These are phyloP conservation scores for Acestrorhynchus altus DNA, from an alignment of 2,797 vertebrate genomes.

Conservation along the genomic window DNA sequence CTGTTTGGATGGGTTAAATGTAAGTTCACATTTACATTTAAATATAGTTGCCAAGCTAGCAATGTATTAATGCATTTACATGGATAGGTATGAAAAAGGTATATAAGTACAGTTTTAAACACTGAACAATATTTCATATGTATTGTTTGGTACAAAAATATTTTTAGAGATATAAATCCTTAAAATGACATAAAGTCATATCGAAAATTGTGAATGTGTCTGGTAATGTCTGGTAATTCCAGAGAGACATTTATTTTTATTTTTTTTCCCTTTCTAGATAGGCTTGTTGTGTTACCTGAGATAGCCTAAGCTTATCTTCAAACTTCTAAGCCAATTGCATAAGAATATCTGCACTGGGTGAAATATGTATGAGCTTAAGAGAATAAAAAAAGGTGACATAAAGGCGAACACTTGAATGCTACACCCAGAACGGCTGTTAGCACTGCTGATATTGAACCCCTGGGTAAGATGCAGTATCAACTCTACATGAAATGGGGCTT, in stretches of 20 bases:
- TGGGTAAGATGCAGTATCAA: slow-evolving; percentile 3
- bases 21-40: too few species aligned
- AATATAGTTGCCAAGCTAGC: too few species aligned
- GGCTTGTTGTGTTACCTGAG: neutral
- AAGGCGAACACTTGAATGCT: neutral
- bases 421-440: slow-evolving; percentile 16
- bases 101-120: neutral
- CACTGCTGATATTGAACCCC: slow-evolving; percentile 10
- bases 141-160: neutral
- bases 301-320: neutral
- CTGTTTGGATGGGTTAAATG: too few species aligned
- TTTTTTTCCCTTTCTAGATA: neutral
- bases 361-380: slow-evolving; percentile 2
- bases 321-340: neutral
- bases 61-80: too few species aligned
- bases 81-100: neutral
- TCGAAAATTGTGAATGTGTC: neutral
- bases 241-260: too few species aligned
- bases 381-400: neutral
- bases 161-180: neutral
- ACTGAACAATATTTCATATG: neutral
- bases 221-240: neutral
- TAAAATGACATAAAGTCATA: neutral
- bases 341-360: neutral
- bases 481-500: neutral